Base-by-base conservation (phyloP, 1,140 invertebrate species). In the Melitaea cinxia region DNA sequence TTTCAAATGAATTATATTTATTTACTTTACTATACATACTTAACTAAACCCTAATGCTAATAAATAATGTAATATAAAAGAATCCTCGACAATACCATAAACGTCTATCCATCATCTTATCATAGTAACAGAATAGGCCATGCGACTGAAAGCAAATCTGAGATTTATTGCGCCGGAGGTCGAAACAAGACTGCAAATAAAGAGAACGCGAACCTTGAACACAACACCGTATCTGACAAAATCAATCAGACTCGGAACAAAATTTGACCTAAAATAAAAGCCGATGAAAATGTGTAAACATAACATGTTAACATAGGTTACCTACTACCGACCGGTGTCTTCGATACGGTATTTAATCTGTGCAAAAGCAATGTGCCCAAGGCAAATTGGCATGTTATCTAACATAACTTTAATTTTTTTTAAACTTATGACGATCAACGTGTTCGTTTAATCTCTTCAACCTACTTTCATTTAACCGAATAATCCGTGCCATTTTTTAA, bases 131-230 rank as follows among this genome's bases (percentile, higher is more conserved):
- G 87, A 83, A 80, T 85, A 77, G 77, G 82, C 75, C 77, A 73
- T 85, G 79, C 79, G 74, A 75, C 78, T 78, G 73, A 84, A 85
- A 88, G 78, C 78, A 80, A 82, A 85, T 68, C 79, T 74, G 77
- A 89, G 81, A 88, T 85, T 83, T 81, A 87, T 89, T 88, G 88
- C 84, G 79, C 77, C 83, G 85, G 83, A 88, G 84, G 83, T 82
- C 87, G 79, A 84, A 88, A 88, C 85, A 77, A 86, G 85, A 91
- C 85, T 80, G 86, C 86, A 89, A 89, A 86, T 89, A 91, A 91
- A 91, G 88, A 91, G 87, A 91, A 86, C 81, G 84, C 81, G 78
- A 78, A 88, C 88, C 88, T 91, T 91, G 88, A 89, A 80, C 68
- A 80, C 71, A 89, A 80, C 68, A 80, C 71, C 70, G 82, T 88